Base-by-base conservation (phyloP, 2,888 invertebrate species). In the Drosophila greeni region DNA sequence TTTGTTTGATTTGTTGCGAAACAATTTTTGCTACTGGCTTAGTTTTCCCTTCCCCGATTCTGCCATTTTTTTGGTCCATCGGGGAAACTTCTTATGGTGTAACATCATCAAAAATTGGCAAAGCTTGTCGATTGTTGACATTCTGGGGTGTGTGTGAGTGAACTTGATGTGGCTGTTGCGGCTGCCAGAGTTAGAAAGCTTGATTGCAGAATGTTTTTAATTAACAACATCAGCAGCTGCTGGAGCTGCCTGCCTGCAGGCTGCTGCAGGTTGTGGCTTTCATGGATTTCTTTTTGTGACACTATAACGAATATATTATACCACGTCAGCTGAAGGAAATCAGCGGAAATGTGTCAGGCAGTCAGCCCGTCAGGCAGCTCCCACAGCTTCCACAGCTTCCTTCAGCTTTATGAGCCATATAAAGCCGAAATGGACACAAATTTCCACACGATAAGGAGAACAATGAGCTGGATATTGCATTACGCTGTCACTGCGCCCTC, bases 1-100 rank as follows among this genome's bases (percentile, higher is more conserved):
- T 72, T 66, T 82, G 73, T 75, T 59, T 67, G 72, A 72, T 79
- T 76, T 82, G 76, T 81, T 78, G 59, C 78, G 48, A 72, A 76
- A 80, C 81, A 62, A 70, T 69, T 78, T 74, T 62, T 37, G 39
- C 18, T 29, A 49, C 43, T 64, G 45, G 67, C 60, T 54, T 52
- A 58, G 52, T 65, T 65, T 49, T 33, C 60, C 56, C 67, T 58
- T n/a, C 6, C 24, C 40, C n/a, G n/a, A 1, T 24, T 24, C 24
- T 67, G 57, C 65, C n/a, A 20, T 66, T 31, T 48, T 34, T 37
- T 18, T 14, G 11, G 45, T 29, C 45, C 37, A 23, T 34, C 12
- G 40, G 42, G 36, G 31, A 47, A 56, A 55, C 48, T 56, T 55
- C 65, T 56, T 65, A 65, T 65, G 56, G 64, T 64, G 54, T 64